These are phyloP conservation scores for Montifringilla adamsi DNA, from an alignment of 2,113 vertebrate species.

Conservation along the genomic window DNA sequence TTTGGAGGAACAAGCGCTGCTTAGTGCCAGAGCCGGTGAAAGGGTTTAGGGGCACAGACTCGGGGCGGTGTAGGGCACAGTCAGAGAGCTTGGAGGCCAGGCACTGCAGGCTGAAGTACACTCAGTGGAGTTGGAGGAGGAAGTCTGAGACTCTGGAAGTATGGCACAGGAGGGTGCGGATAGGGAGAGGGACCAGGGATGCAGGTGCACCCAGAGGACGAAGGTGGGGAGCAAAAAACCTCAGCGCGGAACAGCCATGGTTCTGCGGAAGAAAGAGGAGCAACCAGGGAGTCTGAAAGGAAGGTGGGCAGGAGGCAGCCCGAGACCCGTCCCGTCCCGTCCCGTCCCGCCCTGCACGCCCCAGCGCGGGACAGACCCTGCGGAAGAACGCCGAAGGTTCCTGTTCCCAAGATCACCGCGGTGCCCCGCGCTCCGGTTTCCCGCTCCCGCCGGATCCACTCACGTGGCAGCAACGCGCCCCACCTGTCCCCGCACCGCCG, in stretches of 20 bases:
- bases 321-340: neutral
- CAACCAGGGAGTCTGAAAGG: accelerated
- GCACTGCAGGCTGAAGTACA: neutral
- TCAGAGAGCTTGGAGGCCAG: neutral
- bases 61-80: accelerated
- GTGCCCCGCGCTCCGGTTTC: neutral
- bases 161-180: neutral
- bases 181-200: accelerated
- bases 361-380: neutral
- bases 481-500: neutral
- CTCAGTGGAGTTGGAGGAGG: accelerated
- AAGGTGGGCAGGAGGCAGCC: neutral
- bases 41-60: neutral
- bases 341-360: neutral
- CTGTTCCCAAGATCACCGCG: neutral
- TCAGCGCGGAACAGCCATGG: neutral
- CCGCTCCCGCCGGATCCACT: neutral
- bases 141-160: too few relatives aligned
- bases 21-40: neutral
- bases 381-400: neutral
- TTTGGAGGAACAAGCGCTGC: too few relatives aligned
- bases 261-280: accelerated
- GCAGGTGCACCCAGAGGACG: neutral
- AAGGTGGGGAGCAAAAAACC: neutral
- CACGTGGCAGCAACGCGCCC: neutral